Percentiles rank a stretch among this genome's conserved stretches.
Conservation (phyloP, 2,113 vertebrate genomes). For the Rhinoderma darwinii region DNA sequence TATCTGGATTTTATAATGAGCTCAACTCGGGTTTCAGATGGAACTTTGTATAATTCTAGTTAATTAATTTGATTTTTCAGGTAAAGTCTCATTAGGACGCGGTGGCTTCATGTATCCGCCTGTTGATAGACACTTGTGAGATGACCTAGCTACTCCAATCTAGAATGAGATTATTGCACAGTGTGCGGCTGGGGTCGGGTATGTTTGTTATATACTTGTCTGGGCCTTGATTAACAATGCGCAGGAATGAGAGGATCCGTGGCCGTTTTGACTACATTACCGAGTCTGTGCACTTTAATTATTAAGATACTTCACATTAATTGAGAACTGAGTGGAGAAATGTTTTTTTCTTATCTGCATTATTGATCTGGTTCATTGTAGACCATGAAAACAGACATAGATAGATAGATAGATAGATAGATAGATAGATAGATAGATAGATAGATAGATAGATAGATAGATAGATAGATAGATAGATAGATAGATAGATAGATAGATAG, state of each 20-base stretch:
- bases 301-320: slow-evolving; percentile 56
- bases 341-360: slow-evolving; percentile 23
- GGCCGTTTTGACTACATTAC: slow-evolving; percentile 50
- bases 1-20: slow-evolving; percentile 33
- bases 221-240: slow-evolving; percentile 81
- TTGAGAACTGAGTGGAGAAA: slow-evolving; percentile 36
- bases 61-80: slow-evolving; percentile 43
- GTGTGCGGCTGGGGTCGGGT: slow-evolving; percentile 68
- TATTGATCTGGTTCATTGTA: background rate
- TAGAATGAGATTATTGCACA: slow-evolving; percentile 17
- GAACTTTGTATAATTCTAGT: slow-evolving; percentile 5
- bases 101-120: background rate
- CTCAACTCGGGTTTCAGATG: background rate
- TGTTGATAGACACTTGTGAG: slow-evolving; percentile 29
- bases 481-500: slow-evolving; percentile 5
- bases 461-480: slow-evolving; percentile 8
- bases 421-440: slow-evolving; percentile 21
- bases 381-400: background rate
- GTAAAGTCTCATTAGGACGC: slow-evolving; percentile 32
- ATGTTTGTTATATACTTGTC: slow-evolving; percentile 76
- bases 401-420: background rate
- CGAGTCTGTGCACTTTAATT: slow-evolving; percentile 49
- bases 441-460: slow-evolving; percentile 35
- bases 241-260: slow-evolving; percentile 29
- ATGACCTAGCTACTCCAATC: slow-evolving; percentile 10